Evolutionary conservation across 2,888 invertebrate species (phyloP), one percentile per base, ranked within the genome.

Genomic region (Cryptocheilus praepositus): DNA sequence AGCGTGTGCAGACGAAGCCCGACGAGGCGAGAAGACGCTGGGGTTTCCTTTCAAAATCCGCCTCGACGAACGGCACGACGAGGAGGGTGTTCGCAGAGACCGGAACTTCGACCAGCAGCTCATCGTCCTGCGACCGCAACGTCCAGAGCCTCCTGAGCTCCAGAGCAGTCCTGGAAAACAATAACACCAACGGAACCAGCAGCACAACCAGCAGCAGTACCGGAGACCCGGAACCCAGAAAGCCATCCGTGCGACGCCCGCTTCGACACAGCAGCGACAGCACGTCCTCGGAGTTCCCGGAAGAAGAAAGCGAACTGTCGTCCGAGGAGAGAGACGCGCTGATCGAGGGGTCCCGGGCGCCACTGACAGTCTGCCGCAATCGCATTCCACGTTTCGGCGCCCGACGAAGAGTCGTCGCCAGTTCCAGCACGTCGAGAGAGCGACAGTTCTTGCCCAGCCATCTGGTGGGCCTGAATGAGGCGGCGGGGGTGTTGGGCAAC

Each of bases 301-400:
- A 81, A 43, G 83, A 84, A 44, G 84, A 84, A 44, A 84, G 82
- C 64, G 85, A 84, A 51, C 72, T 83, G 36, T 77, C 84, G 18
- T 84, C 83, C 15, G 85, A 85, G 61, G 85, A 85, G 61, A 77
- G 82, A n/a, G 84, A 85, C 76, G 82, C 84, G 18, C 59, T 86
- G 55, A 83, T 85, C 13, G 85, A 79, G 49, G 80, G 78, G 5
- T 64, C 70, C 0, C 63, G 71, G 52, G 82, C 81, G 3, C 79
- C 82, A 1, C 74, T 83, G 59, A 79, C 80, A 18, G 75, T 82
- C 56, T 81, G 81, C 56, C 77, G 79, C 4, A 84, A 81, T 55
- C 62, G 77, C 25, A 70, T 85, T 22, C 64, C 80, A 0, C 84
- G 81, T 3, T 81, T 85, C 43, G 81, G 81, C 3, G 76, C 79